Evolutionary conservation across 35 echinoderm and acorn worm genomes (phyloP).

Genomic region (Heliocidaris tuberculata): DNA sequence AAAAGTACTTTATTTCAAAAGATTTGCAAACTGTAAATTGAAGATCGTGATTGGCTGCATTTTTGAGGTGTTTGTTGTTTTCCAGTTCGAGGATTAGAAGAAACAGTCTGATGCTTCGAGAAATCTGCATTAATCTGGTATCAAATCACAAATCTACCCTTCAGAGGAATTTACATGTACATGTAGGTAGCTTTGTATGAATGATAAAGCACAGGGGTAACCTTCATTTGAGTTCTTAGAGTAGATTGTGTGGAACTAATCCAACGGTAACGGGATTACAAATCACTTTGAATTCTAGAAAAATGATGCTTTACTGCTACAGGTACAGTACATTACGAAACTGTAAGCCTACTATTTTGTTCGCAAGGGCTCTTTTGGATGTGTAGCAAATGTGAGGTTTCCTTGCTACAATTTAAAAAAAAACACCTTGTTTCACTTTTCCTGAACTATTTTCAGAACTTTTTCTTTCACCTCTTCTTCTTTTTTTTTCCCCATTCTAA

Average conservation of each 20-base stretch:
- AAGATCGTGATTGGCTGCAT: not conserved
- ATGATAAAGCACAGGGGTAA: not conserved
- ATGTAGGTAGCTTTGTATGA: not conserved
- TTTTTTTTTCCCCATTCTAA: too few relatives aligned
- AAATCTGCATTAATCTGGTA: too few relatives aligned
- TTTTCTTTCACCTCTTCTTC: too few relatives aligned
- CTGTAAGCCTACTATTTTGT: too few relatives aligned
- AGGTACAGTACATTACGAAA: too few relatives aligned
- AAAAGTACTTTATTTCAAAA: not conserved
- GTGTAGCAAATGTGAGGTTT: too few relatives aligned
- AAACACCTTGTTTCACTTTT: too few relatives aligned
- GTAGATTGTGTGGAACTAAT: not conserved
- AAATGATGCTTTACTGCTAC: too few relatives aligned
- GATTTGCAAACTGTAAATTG: not conserved
- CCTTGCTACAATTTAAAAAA: too few relatives aligned
- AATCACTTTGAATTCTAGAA: not conserved
- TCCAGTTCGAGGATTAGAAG: not conserved
- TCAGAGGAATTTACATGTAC: not conserved
- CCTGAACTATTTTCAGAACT: too few relatives aligned
- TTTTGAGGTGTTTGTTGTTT: not conserved
- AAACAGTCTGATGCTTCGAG: not conserved
- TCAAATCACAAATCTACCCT: not conserved
- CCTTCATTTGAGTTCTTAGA: not conserved
- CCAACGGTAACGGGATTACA: not conserved
- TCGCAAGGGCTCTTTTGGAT: too few relatives aligned